A percentile compares a stretch with the other conserved stretches of the same genome.
Conservation (phyloP, 2,797 vertebrate genomes). For the Mormyrops attenuatus region DNA sequence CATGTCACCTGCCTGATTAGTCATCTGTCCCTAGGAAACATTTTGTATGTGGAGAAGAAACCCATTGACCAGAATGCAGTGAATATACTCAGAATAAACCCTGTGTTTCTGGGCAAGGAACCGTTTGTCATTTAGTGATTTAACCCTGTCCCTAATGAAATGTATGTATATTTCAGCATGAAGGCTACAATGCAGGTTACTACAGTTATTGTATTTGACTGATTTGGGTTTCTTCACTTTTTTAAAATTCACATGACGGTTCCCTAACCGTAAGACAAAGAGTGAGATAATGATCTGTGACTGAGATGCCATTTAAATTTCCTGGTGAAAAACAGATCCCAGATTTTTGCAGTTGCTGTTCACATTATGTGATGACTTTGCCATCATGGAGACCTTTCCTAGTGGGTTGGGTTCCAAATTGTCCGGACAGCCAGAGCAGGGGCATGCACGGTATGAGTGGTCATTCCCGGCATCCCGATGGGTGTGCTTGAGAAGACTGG, state of each 20-base stretch:
- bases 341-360: neutral
- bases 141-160: neutral
- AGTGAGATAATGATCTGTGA: neutral
- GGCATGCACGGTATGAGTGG: neutral
- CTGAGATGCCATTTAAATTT: neutral
- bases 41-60: neutral
- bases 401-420: neutral
- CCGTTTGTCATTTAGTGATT: neutral
- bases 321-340: neutral
- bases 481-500: neutral
- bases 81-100: neutral
- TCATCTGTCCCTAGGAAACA: neutral
- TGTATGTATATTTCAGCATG: neutral
- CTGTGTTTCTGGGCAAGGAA: neutral
- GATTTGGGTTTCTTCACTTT: neutral
- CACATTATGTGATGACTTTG: neutral
- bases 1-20: neutral
- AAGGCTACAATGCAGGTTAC: neutral
- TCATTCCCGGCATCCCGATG: neutral
- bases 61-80: neutral
- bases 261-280: neutral
- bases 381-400: neutral
- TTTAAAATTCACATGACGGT: neutral
- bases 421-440: neutral
- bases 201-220: neutral